Percentiles rank a stretch among this genome's conserved stretches.
Evolutionary conservation across 2,888 invertebrate genomes (phyloP).

Genomic region (Hemaris fuciformis): DNA sequence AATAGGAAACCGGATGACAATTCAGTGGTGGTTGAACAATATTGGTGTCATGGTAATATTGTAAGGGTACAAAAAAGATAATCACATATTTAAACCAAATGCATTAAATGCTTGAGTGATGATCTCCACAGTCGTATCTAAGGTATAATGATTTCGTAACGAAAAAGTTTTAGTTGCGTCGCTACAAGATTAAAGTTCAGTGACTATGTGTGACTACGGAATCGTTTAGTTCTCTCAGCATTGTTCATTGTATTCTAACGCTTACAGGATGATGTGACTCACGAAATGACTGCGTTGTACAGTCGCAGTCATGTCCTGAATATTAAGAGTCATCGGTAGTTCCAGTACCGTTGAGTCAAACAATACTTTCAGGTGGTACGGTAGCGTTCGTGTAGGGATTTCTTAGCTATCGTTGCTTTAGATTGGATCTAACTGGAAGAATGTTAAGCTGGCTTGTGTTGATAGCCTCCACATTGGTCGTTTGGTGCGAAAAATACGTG

Average conservation of each 20-base stretch:
- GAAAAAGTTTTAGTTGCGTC: not conserved
- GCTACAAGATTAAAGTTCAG: not conserved
- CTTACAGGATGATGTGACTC: not conserved
- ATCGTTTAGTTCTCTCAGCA: not conserved
- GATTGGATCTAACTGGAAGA: too few species aligned
- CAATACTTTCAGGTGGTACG: not conserved
- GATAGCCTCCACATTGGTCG: too few species aligned
- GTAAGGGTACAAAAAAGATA: too few species aligned
- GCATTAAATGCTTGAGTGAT: too few species aligned
- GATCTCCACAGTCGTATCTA: not conserved
- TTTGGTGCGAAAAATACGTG: too few species aligned
- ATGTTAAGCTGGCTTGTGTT: too few species aligned
- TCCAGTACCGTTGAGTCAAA: not conserved
- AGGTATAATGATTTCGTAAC: not conserved
- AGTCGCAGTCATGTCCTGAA: not conserved
- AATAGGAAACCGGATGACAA: too few species aligned
- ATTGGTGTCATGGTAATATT: too few species aligned
- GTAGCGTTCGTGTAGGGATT: not conserved
- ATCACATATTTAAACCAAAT: too few species aligned
- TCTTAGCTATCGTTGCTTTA: too few species aligned
- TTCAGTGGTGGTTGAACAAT: too few species aligned
- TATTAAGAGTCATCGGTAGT: not conserved
- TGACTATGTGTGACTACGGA: not conserved
- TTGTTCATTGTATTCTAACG: slow-evolving; percentile 2
- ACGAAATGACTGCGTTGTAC: not conserved